Evolutionary conservation across 1,140 invertebrate genomes (phyloP), one percentile per base, ranked within the genome.

Genomic region (Centruroides vittatus): DNA sequence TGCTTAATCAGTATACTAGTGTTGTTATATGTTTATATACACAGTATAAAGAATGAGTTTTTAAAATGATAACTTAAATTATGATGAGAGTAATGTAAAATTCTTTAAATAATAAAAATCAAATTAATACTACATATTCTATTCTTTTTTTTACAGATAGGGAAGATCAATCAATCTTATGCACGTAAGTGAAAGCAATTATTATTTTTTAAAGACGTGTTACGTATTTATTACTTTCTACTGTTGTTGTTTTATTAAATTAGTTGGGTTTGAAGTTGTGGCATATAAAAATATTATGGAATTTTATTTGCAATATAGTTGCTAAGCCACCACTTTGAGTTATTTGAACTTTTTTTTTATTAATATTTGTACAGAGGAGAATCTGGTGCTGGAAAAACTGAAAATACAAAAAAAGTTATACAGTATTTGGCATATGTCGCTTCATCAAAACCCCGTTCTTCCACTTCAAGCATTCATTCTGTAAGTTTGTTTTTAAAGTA

Each of bases 401-500:
- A 99, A 76, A 99, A 99, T 76, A 99, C 97, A 52, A 99, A 99
- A 78, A 99, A 99, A 83, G 97, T 99, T 47, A 99, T 99, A 72
- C 97, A 99, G 78, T 99, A 99, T 80, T 80, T 99, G 72, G 95
- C 95, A 3, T 96, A 93, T 77, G 94, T 98, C 48, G 95, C 94
- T 66, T 93, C 94, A 11, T 97, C 93, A 9, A 94, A 94, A 76
- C 89, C 89, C 5, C 52, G 66, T 62, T 35, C 58, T 69, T 84
- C 85, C 10, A 61, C 70, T 35, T 68, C 73, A 13, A 72, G 77
- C 9, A 72, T 79, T 51, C 79, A 92, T 74, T 90, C 91, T 80
- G 91, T 93, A 85, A 83, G 84, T 41, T 41, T n/a, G n/a, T n/a
- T 41, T 41, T 1, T 6, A 41, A 41, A 23, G 23, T 23, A 23